Evolutionary conservation across 1,140 invertebrate species (phyloP).

Genomic region (Pseudomyrmex gracilis): DNA sequence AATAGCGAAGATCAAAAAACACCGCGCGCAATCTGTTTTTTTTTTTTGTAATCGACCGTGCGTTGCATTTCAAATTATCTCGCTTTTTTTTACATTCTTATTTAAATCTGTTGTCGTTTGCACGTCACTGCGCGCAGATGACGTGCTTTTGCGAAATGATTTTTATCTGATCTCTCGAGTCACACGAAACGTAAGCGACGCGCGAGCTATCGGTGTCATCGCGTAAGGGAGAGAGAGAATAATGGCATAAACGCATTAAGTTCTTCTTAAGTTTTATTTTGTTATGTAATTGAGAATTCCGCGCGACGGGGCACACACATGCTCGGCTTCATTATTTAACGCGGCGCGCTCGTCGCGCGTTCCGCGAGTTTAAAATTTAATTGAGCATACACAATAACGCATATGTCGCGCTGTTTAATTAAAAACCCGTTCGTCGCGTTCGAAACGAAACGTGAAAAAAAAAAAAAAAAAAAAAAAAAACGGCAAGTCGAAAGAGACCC

Average conservation of each 20-base stretch:
- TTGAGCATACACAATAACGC: conserved; percentile 3
- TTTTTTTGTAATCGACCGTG: not conserved
- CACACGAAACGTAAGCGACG: not conserved
- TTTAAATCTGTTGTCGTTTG: not conserved
- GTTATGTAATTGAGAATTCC: conserved; percentile 36
- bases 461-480: too few relatives aligned
- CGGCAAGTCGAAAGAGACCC: not conserved
- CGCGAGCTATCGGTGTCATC: not conserved
- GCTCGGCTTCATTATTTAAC: conserved; percentile 29
- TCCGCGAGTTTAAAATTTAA: conserved; percentile 25
- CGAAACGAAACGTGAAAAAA: too few relatives aligned
- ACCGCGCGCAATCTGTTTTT: too few relatives aligned
- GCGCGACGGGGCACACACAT: conserved; percentile 4
- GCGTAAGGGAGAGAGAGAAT: not conserved
- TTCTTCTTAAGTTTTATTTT: conserved; percentile 21
- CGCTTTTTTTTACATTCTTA: not conserved
- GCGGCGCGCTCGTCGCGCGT: conserved; percentile 5
- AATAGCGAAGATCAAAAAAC: not conserved
- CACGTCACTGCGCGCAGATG: not conserved
- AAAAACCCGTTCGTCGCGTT: conserved; percentile 7
- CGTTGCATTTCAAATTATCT: conserved; percentile 35
- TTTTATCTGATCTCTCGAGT: not conserved
- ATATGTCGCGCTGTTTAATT: conserved; percentile 8
- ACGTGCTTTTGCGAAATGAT: not conserved
- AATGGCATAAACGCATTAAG: conserved; percentile 33